phyloP scores from a whole-genome alignment of 2,113 vertebrate genomes.

The Condylura cristata region DNA sequence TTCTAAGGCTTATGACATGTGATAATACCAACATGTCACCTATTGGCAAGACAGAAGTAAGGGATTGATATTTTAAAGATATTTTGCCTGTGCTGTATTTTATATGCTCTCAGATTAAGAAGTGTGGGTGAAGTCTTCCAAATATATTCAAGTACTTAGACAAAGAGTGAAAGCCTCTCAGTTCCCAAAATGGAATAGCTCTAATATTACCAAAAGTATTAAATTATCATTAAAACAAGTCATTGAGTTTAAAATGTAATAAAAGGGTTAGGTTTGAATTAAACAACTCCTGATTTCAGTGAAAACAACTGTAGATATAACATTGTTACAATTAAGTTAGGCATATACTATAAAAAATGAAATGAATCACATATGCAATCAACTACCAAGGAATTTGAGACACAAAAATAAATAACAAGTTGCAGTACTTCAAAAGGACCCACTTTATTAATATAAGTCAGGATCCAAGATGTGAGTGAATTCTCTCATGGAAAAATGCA shows the following conservation, averaged over 20 bases:
- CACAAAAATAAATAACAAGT: background rate
- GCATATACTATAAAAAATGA: background rate
- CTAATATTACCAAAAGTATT: background rate
- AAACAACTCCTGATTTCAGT: background rate
- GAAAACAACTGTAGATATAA: background rate
- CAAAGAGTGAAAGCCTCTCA: background rate
- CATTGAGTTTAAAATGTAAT: background rate
- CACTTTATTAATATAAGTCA: background rate
- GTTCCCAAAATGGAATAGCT: background rate
- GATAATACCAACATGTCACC: background rate
- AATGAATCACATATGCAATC: background rate
- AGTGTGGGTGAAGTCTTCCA: background rate
- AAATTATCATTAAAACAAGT: background rate
- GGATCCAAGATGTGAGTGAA: background rate
- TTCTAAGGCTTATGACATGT: background rate
- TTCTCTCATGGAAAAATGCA: background rate
- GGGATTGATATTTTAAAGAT: background rate
- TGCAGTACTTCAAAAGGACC: background rate
- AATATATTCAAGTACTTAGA: background rate
- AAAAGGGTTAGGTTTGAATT: background rate
- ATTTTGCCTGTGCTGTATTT: background rate
- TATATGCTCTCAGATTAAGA: background rate
- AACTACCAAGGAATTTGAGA: background rate
- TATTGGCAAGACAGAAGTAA: background rate
- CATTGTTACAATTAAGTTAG: background rate